Conservation (phyloP, 2,888 invertebrate genomes). For the Omphaloscelis lunosa region DNA sequence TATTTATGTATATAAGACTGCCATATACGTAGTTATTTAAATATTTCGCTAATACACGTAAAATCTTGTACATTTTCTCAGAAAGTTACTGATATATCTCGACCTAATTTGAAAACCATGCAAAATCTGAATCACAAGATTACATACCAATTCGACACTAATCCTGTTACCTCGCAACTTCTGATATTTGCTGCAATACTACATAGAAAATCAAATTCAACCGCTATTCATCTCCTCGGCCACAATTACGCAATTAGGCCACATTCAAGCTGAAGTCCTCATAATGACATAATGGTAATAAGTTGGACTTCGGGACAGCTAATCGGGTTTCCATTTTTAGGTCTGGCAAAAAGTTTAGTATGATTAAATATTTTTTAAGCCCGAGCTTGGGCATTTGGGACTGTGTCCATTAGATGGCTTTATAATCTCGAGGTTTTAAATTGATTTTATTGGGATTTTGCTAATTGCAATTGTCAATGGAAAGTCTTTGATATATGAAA, state of each 20-base stretch:
- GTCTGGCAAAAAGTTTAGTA: conserved; percentile 3
- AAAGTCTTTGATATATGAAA: not conserved
- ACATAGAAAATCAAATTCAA: conserved; percentile 31
- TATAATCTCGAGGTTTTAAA: conserved; percentile 1
- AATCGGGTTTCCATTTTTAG: conserved; percentile 14
- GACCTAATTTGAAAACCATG: not conserved
- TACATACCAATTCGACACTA: conserved; percentile 3
- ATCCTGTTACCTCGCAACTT: conserved; percentile 15
- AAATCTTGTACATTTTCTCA: too few relatives aligned
- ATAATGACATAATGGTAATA: conserved; percentile 29
- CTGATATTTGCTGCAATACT: conserved; percentile 1
- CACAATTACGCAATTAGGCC: conserved; percentile 38
- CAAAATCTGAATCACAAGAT: not conserved
- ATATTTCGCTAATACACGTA: too few relatives aligned
- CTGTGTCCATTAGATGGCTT: conserved; percentile 15
- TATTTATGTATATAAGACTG: too few relatives aligned
- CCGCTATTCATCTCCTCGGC: conserved; percentile 10
- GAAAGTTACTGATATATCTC: not conserved
- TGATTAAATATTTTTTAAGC: conserved; percentile 19
- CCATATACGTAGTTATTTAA: too few relatives aligned
- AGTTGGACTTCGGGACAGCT: conserved; percentile 9
- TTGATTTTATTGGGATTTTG: not conserved
- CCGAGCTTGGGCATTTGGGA: not conserved
- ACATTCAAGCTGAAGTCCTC: conserved; percentile 31
- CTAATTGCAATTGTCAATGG: not conserved